Conservation (phyloP, 1,140 invertebrate species). For the Hesperophylax magnus region DNA sequence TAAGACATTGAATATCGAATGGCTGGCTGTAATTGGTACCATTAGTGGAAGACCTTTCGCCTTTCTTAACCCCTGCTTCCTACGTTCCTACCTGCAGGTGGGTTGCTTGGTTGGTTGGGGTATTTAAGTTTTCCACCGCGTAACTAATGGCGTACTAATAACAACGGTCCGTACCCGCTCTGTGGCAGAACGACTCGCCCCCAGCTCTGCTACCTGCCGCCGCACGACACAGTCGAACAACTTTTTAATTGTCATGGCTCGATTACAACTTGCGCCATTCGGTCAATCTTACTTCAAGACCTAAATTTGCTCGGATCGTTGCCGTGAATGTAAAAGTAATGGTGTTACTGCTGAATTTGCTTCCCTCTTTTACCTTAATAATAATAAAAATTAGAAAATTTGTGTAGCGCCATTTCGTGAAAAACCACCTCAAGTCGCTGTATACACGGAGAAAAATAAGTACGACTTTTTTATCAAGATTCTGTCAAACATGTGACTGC, state of each 20-base stretch:
- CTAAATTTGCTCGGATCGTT: no score
- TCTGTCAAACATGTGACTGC: no score
- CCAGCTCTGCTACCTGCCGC: background rate
- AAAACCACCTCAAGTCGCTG: no score
- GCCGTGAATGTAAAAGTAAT: no score
- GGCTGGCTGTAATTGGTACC: constrained; percentile 10
- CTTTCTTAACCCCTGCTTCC: constrained; percentile 1
- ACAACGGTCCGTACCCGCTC: background rate
- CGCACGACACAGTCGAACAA: background rate
- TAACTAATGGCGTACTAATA: constrained; percentile 29
- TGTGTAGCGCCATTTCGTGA: no score
- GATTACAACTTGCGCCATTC: background rate
- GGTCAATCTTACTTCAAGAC: no score
- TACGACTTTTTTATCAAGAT: no score
- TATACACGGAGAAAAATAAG: no score
- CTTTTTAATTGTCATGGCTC: constrained; percentile 26
- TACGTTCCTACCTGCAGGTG: no score
- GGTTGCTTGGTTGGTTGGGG: background rate
- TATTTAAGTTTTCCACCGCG: constrained; percentile 17
- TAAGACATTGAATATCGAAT: constrained; percentile 8
- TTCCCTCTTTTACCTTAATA: no score
- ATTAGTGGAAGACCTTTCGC: constrained; percentile 17
- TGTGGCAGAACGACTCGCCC: background rate
- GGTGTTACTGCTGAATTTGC: no score
- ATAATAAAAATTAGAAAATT: no score